Conservation (phyloP, 2,888 invertebrate species). For the Heliconius cydno region DNA sequence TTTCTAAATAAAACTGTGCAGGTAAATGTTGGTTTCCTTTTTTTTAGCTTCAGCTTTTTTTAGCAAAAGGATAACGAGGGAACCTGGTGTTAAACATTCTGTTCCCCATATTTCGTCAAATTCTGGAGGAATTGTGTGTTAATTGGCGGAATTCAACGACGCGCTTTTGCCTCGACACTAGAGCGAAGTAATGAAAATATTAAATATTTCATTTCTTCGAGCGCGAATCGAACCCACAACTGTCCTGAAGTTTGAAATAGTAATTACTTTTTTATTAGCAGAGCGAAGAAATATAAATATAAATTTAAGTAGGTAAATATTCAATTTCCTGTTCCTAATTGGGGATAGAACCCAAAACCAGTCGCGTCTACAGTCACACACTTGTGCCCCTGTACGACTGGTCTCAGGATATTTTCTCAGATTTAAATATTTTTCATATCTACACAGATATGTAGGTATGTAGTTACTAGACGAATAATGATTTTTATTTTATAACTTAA, state of each 20-base stretch:
- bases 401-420: neutral
- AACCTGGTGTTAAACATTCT: neutral
- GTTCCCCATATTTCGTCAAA: neutral
- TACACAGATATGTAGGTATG: too few relatives aligned
- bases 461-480: neutral
- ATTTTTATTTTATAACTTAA: neutral
- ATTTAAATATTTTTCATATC: neutral
- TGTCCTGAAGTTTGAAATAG: neutral
- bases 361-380: too few relatives aligned
- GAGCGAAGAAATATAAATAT: too few relatives aligned
- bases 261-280: too few relatives aligned
- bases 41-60: neutral
- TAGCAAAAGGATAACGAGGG: neutral
- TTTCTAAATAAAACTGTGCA: constrained; percentile 26
- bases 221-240: neutral
- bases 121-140: neutral
- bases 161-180: too few relatives aligned
- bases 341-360: too few relatives aligned
- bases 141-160: neutral
- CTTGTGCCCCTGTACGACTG: too few relatives aligned
- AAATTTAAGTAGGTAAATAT: too few relatives aligned
- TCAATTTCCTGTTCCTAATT: too few relatives aligned
- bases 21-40: neutral
- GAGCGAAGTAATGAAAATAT: neutral
- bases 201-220: neutral